Evolutionary conservation across 2,797 vertebrate genomes (phyloP).

Genomic region (Champsocephalus esox): DNA sequence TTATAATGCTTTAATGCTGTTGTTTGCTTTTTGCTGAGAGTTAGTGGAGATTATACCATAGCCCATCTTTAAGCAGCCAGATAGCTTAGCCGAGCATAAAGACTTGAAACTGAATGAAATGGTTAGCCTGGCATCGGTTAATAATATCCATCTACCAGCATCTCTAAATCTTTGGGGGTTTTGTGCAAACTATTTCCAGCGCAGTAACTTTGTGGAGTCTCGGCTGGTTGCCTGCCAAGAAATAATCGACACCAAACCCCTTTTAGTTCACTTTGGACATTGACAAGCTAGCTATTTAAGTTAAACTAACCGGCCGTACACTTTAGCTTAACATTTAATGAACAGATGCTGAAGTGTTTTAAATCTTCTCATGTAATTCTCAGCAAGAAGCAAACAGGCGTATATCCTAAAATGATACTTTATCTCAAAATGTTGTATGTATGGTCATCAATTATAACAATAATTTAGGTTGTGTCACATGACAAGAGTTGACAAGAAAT

Average conservation of each 20-base stretch:
- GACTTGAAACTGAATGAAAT: not conserved
- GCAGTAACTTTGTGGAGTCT: not conserved
- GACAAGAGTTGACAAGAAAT: constrained; percentile 5
- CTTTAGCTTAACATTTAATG: not conserved
- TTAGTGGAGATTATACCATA: constrained; percentile 5
- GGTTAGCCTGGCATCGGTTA: not conserved
- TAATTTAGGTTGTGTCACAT: constrained; percentile 21
- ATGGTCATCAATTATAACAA: constrained; percentile 5
- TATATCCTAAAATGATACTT: not conserved
- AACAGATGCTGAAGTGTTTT: not conserved
- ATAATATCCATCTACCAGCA: not conserved
- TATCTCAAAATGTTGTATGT: not conserved
- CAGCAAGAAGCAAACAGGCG: not conserved
- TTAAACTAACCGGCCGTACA: not conserved
- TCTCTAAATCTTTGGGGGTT: not conserved
- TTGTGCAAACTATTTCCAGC: not conserved
- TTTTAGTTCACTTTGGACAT: not conserved
- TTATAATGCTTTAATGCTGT: not conserved
- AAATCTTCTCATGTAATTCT: not conserved
- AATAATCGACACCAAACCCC: not conserved
- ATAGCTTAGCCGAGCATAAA: not conserved
- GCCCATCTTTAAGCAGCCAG: not conserved
- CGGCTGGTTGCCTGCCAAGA: not conserved
- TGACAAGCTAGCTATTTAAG: not conserved
- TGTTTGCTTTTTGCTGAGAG: not conserved